Base-by-base conservation (phyloP, 2,113 vertebrate species). In the Austrofundulus limnaeus region DNA sequence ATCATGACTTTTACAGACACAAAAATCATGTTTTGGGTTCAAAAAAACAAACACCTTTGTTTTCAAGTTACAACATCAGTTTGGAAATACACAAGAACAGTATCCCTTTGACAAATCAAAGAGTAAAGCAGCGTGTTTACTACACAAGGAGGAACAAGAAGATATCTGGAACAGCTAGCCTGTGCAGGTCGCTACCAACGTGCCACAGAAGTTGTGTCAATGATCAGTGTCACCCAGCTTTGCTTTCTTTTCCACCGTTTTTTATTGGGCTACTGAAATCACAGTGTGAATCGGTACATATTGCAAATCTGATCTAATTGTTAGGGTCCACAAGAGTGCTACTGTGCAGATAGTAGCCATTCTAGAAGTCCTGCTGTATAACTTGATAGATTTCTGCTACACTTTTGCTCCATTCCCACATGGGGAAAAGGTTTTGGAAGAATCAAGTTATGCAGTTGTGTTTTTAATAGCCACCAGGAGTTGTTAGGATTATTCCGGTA, bases 1-100 rank as follows among this genome's bases (percentile, higher is more conserved):
- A 93, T 86, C 91, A 85, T 86, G 83, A 88, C 81, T 93, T 77
- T 91, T 72, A 90, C 92, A 93, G 77, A 89, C 87, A 92, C 80
- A 85, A 85, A 88, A 84, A 85, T 86, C 86, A 84, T 65, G 56
- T 82, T 86, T 77, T 81, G 73, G 62, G 57, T 80, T 70, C 19
- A 84, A 87, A 90, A 82, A 89, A 88, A 87, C 81, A 86, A 86
- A 87, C 78, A 79, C 41, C 31, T 61, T 42, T 48, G 42, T 61
- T 62, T 80, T 47, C 52, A 83, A 85, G 70, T 86, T 49, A 85
- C 80, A 71, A 83, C 63, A 25, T 73, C 53, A 57, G 72, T 65
- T 68, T 73, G 82, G 41, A 84, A 85, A 76, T 78, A 89, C 80
- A 87, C 79, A 70, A 54, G 64, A 86, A 87, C 14, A 37, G 68